Conservation (phyloP, 2,888 invertebrate species). For the Luffia ferchaultella region DNA sequence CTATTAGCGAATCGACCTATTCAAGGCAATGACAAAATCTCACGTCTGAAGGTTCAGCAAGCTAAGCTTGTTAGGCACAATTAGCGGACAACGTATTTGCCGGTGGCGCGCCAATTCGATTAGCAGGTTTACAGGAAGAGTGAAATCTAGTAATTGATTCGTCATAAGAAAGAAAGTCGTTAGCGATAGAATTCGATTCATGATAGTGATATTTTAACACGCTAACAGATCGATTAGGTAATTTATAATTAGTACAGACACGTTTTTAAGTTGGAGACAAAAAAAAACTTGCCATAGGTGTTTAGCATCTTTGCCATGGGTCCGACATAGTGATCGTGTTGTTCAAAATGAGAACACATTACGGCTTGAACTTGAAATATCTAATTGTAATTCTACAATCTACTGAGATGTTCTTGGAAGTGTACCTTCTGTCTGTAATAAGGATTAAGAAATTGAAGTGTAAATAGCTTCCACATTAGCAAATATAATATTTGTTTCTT, state of each 20-base stretch:
- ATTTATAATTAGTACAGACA: not conserved
- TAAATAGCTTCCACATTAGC: not conserved
- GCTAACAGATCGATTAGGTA: not conserved
- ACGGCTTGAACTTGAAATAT: not conserved
- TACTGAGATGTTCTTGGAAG: too few species aligned
- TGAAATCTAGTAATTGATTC: not conserved
- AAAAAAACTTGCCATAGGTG: not conserved
- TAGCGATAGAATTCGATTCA: not conserved
- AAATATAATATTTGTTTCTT: not conserved
- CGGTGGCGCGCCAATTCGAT: conserved; percentile 39
- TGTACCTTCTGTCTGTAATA: not conserved
- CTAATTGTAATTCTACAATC: not conserved
- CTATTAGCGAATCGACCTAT: not conserved
- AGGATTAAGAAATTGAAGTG: not conserved
- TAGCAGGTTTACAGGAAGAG: conserved; percentile 32
- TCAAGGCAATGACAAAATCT: not conserved
- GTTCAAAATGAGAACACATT: not conserved
- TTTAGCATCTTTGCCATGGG: not conserved
- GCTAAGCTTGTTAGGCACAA: conserved; percentile 22
- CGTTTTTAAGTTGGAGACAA: not conserved
- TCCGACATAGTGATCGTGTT: not conserved
- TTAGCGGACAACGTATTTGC: conserved; percentile 32
- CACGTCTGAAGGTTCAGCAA: not conserved
- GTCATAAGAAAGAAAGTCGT: not conserved
- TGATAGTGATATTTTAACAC: not conserved